Evolutionary conservation across 2,113 vertebrate genomes (phyloP).

Genomic region (Casuarius casuarius): DNA sequence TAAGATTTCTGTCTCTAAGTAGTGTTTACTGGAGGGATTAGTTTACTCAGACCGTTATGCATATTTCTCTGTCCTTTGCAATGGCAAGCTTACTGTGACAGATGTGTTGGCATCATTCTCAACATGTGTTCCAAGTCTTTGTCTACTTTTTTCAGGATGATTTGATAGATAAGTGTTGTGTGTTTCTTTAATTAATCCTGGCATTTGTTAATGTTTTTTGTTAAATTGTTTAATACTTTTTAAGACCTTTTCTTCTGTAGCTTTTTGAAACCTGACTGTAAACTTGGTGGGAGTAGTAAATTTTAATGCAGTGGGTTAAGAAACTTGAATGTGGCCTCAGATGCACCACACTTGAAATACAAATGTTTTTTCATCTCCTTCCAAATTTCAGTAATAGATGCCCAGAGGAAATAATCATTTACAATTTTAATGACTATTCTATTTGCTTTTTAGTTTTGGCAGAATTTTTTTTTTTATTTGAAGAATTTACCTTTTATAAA

Average conservation of each 20-base stretch:
- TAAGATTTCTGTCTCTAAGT: background rate
- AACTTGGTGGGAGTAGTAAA: background rate
- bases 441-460: background rate
- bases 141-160: background rate
- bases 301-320: background rate
- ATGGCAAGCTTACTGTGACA: background rate
- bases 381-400: background rate
- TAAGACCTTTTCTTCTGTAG: background rate
- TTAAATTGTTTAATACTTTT: background rate
- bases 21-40: background rate
- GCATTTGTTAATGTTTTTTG: background rate
- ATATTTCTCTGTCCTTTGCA: background rate
- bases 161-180: background rate
- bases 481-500: background rate
- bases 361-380: background rate
- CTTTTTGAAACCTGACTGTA: background rate
- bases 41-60: background rate
- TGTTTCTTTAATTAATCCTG: background rate
- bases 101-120: background rate
- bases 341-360: background rate
- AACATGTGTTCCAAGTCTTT: background rate
- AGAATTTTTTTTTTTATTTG: background rate
- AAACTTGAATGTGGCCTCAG: background rate
- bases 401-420: background rate
- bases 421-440: background rate